Conservation (phyloP, 2,888 invertebrate species). For the Deilephila porcellus region DNA sequence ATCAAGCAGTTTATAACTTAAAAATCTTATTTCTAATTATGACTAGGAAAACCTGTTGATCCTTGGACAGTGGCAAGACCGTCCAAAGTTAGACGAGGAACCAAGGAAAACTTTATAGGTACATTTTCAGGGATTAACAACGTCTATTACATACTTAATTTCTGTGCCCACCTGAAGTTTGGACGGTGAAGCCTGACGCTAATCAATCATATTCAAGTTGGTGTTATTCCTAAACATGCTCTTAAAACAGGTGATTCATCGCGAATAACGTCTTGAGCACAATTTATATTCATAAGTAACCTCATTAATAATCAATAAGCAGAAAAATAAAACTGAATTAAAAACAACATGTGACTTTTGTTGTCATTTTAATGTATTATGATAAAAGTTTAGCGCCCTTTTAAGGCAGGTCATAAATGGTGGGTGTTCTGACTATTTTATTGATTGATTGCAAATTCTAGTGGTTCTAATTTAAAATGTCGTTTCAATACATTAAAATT, state of each 20-base stretch:
- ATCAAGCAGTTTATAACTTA: too few species aligned
- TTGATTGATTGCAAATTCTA: neutral
- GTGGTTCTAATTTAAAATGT: constrained; percentile 43
- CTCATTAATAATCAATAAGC: neutral
- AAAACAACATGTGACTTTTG: neutral
- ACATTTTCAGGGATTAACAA: too few species aligned
- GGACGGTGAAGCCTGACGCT: neutral
- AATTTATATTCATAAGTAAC: neutral
- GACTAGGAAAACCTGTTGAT: too few species aligned
- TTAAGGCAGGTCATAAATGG: neutral
- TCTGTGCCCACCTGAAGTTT: too few species aligned
- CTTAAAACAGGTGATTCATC: too few species aligned
- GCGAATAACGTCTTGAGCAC: too few species aligned
- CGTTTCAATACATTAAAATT: constrained; percentile 57
- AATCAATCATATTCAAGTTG: neutral
- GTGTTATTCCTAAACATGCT: neutral
- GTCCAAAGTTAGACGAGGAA: too few species aligned
- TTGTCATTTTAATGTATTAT: neutral
- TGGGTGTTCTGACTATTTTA: neutral
- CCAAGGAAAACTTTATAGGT: too few species aligned
- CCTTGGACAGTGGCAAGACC: too few species aligned
- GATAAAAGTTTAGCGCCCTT: neutral
- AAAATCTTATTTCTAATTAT: too few species aligned
- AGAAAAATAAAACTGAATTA: neutral
- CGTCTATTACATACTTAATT: too few species aligned